Percentiles rank a stretch among this genome's conserved stretches.
Conservation (phyloP, 1,140 invertebrate genomes). For the Phthorimaea operculella region DNA sequence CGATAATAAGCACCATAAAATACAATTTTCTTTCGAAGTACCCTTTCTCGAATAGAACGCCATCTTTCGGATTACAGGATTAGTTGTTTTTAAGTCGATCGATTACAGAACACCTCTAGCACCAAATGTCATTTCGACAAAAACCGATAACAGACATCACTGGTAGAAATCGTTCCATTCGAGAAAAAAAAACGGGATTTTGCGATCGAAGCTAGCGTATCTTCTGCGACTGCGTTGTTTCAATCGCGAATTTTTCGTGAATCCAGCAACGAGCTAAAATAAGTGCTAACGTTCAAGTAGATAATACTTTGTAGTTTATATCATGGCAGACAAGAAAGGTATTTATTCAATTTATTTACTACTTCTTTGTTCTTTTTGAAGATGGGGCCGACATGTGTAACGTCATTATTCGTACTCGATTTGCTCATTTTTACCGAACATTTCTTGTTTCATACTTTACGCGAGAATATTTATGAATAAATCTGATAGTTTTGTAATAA, state of each 20-base stretch:
- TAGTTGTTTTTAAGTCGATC: constrained; percentile 13
- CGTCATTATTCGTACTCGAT: constrained; percentile 41
- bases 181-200: constrained; percentile 24
- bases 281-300: constrained; percentile 34
- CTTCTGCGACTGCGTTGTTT: constrained; percentile 30
- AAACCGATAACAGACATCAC: neutral
- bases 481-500: neutral
- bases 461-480: neutral
- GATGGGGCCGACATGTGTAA: constrained; percentile 56
- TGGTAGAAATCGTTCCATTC: constrained; percentile 2
- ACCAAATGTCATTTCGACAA: neutral
- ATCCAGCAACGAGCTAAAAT: constrained; percentile 26
- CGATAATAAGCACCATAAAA: too few species aligned
- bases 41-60: constrained; percentile 7
- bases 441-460: constrained; percentile 6
- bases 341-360: constrained; percentile 49
- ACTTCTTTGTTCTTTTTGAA: constrained; percentile 53
- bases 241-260: constrained; percentile 32
- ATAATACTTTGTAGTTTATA: constrained; percentile 38
- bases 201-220: constrained; percentile 19
- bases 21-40: too few species aligned
- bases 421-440: constrained; percentile 22
- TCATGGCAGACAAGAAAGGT: constrained; percentile 65
- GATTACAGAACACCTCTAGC: constrained; percentile 1
- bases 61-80: too few species aligned